These are phyloP conservation scores for Tribolium freemani DNA, from an alignment of 2,888 invertebrate species.

Conservation along the genomic window DNA sequence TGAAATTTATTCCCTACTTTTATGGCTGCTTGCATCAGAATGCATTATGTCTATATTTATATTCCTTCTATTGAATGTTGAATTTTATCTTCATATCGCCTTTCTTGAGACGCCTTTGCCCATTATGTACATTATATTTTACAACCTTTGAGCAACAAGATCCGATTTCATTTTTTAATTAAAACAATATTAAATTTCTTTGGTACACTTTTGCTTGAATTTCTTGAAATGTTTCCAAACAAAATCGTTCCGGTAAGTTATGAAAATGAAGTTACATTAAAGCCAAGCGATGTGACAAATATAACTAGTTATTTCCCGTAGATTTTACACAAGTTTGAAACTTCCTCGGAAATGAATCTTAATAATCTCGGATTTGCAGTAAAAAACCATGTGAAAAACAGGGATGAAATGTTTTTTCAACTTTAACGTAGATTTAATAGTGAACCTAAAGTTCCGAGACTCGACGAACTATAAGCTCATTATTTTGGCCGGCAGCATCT, in stretches of 20 bases:
- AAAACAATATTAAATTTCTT: not conserved
- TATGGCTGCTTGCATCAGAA: conserved; percentile 19
- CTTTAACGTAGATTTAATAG: not conserved
- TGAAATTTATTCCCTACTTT: conserved; percentile 20
- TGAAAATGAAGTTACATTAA: not conserved
- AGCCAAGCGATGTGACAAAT: too few relatives aligned
- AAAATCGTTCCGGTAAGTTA: not conserved
- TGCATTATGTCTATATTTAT: conserved; percentile 21
- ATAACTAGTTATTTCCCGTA: not conserved
- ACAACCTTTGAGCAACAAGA: not conserved
- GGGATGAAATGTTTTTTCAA: not conserved
- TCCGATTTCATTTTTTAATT: not conserved
- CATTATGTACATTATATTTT: not conserved
- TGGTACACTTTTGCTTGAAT: not conserved
- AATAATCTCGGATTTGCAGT: not conserved
- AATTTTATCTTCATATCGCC: not conserved
- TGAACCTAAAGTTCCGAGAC: not conserved
- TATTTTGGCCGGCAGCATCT: conserved; percentile 7
- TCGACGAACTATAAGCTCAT: conserved; percentile 3
- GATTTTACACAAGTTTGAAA: not conserved
- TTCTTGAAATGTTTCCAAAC: not conserved
- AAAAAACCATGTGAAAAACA: not conserved
- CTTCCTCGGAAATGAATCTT: not conserved
- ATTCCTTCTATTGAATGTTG: conserved; percentile 3
- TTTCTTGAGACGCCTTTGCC: not conserved